Evolutionary conservation across 2,797 vertebrate genomes (phyloP).

Genomic region (Sebastes iracundus): DNA sequence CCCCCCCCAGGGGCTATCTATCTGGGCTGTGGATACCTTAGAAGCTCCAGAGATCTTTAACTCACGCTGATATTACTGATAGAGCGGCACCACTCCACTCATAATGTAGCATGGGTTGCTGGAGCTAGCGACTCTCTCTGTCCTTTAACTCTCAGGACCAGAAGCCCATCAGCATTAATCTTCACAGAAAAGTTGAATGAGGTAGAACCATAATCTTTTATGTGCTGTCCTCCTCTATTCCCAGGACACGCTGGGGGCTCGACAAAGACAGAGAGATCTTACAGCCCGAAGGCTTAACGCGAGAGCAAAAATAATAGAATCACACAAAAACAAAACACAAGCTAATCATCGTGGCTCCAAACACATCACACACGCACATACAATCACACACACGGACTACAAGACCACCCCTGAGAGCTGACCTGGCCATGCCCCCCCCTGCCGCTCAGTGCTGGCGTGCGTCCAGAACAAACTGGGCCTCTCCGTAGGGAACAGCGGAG

Average conservation of each 20-base stretch:
- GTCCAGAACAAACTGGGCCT: constrained; percentile 80
- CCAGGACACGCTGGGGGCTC: constrained; percentile 48
- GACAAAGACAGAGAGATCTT: constrained; percentile 57
- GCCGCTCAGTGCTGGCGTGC: constrained; percentile 70
- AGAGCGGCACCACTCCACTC: constrained; percentile 12
- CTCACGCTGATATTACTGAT: constrained; percentile 35
- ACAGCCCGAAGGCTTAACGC: constrained; percentile 39
- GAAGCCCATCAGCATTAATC: constrained; percentile 50
- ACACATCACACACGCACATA: constrained; percentile 60
- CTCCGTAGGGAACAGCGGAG: constrained; percentile 66
- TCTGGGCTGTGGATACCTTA: constrained; percentile 35
- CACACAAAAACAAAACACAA: constrained; percentile 73
- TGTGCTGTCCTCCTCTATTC: constrained; percentile 56
- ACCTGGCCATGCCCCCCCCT: constrained; percentile 68
- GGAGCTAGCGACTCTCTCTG: neutral
- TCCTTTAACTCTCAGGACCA: constrained; percentile 10
- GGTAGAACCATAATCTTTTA: constrained; percentile 45
- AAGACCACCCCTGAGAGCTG: constrained; percentile 81
- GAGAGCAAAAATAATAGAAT: constrained; percentile 69
- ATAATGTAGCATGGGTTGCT: neutral
- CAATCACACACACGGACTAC: constrained; percentile 54
- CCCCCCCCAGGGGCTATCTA: constrained; percentile 4
- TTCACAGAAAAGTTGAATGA: constrained; percentile 58
- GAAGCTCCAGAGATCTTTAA: constrained; percentile 45
- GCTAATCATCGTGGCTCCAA: constrained; percentile 70